Conservation (phyloP, 2,797 vertebrate species). For the Prunella strophiata region DNA sequence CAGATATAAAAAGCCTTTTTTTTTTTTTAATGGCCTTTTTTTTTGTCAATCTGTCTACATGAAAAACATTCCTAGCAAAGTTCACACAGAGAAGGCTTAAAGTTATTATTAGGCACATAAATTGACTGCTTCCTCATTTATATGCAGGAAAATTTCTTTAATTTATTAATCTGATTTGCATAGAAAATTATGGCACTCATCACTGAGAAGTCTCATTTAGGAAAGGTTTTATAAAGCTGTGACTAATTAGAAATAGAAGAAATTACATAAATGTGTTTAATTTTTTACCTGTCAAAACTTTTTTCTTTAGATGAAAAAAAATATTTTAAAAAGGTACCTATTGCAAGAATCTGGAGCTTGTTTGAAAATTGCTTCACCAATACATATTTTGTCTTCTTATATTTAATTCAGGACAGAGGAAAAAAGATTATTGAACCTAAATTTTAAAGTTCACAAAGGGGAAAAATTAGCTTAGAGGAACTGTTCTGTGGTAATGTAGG, state of each 20-base stretch:
- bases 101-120: slow-evolving; percentile 65
- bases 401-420: background rate
- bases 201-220: slow-evolving; percentile 2
- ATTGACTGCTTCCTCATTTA: slow-evolving; percentile 64
- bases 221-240: slow-evolving; percentile 4
- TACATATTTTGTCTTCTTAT: background rate
- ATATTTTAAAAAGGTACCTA: rapidly evolving
- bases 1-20: slow-evolving; percentile 23
- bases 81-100: slow-evolving; percentile 15
- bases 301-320: background rate
- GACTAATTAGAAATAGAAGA: background rate
- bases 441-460: background rate
- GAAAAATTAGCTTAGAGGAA: slow-evolving; percentile 13
- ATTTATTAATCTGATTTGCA: slow-evolving; percentile 72
- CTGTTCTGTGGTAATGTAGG: slow-evolving; percentile 23
- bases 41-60: slow-evolving; percentile 48
- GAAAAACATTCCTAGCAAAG: slow-evolving; percentile 52
- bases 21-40: background rate
- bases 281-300: background rate
- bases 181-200: slow-evolving; percentile 47
- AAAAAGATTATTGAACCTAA: background rate
- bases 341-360: background rate
- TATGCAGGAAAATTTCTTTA: slow-evolving; percentile 63
- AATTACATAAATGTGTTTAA: background rate
- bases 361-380: background rate